Conservation (phyloP, 2,888 invertebrate species). For the Micoletzkya japonica region DNA sequence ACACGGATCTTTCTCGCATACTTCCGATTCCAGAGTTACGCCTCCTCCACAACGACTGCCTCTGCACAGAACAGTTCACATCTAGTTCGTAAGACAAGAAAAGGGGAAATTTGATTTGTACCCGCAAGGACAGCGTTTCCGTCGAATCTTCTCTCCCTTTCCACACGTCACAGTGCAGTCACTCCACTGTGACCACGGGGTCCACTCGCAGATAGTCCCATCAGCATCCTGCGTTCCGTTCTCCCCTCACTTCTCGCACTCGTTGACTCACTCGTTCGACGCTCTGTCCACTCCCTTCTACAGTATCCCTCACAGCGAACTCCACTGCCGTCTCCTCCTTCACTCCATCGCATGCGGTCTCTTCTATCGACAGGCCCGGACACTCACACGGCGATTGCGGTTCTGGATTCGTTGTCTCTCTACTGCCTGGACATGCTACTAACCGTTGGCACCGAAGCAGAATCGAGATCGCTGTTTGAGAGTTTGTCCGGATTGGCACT, state of each 20-base stretch:
- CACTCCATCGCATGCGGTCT: constrained; percentile 22
- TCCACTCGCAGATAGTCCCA: constrained; percentile 41
- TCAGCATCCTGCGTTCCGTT: neutral
- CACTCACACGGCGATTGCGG: constrained; percentile 17
- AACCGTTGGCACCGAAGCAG: constrained; percentile 45
- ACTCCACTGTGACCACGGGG: constrained; percentile 49
- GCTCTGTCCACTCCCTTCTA: constrained; percentile 1
- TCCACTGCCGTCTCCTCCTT: constrained; percentile 8
- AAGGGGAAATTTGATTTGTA: neutral
- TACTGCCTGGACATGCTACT: neutral
- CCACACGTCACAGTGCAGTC: constrained; percentile 49
- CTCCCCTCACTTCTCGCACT: neutral
- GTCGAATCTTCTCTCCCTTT: constrained; percentile 39
- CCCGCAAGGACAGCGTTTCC: constrained; percentile 49
- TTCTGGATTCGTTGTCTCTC: neutral
- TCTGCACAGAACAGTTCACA: neutral
- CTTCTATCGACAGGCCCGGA: constrained; percentile 29
- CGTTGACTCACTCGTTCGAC: neutral
- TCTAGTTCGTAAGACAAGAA: neutral
- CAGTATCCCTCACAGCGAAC: constrained; percentile 11
- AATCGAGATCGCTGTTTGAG: constrained; percentile 44
- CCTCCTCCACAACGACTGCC: constrained; percentile 24
- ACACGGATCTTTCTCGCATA: constrained; percentile 22
- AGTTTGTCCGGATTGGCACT: constrained; percentile 35
- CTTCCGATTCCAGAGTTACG: constrained; percentile 24